Evolutionary conservation across 37 sponge, comb jelly and placozoan genomes (phyloP).

Genomic region (Halisarca cf. caerulea): DNA sequence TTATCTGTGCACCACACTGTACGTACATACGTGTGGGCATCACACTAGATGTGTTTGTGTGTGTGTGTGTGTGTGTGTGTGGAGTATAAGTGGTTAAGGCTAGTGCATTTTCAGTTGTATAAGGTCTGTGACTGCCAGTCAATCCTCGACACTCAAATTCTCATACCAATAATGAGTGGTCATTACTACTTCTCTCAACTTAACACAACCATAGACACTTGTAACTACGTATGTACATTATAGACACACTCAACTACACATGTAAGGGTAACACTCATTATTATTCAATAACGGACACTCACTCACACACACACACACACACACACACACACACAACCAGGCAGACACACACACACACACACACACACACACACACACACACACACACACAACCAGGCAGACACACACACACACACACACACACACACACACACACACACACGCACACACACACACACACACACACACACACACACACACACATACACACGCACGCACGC

Average conservation of each 20-base stretch:
- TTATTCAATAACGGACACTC: no score
- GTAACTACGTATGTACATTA: neutral
- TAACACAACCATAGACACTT: neutral
- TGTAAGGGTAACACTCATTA: no score
- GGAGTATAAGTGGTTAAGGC: no score
- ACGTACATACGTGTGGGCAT: no score
- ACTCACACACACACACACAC: neutral
- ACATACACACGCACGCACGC: neutral
- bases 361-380: constrained; percentile 5
- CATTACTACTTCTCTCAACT: no score
- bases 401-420: neutral
- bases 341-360: neutral
- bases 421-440: constrained; percentile 14
- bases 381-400: neutral
- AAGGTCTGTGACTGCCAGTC: no score
- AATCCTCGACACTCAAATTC: no score
- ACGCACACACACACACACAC: neutral
- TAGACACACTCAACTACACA: no score
- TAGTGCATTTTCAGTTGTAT: no score
- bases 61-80: neutral
- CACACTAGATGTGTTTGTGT: no score
- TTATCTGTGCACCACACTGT: no score
- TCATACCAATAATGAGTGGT: no score
- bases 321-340: constrained; percentile 7
- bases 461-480: neutral